phyloP scores from a whole-genome alignment of 53 echinoderm and acorn worm genomes.

The Temnopleurus reevesii region DNA sequence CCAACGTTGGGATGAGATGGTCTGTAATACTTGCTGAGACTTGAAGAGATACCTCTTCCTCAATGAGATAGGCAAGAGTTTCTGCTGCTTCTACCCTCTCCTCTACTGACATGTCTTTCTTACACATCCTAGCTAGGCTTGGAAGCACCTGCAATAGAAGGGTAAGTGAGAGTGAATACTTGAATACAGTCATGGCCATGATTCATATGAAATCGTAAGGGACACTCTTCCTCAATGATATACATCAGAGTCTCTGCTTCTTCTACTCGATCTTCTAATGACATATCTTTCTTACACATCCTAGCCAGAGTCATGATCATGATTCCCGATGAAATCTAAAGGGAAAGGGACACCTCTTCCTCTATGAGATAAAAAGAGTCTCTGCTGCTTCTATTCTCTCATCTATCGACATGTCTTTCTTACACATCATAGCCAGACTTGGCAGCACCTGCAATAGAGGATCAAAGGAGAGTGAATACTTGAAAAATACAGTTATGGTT shows the following conservation, averaged over 20 bases:
- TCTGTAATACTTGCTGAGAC: conserved; percentile 92
- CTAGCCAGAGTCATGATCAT: conserved; percentile 77
- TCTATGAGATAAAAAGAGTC: conserved; percentile 84
- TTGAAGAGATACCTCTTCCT: conserved; percentile 89
- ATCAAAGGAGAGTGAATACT: conserved; percentile 47
- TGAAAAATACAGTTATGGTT: conserved; percentile 75
- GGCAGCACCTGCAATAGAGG: conserved; percentile 71
- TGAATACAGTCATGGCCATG: background rate
- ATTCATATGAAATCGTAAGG: too few species aligned
- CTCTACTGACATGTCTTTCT: conserved; percentile 73
- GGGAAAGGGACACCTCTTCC: conserved; percentile 83
- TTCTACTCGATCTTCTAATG: conserved; percentile 81
- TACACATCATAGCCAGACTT: conserved; percentile 96
- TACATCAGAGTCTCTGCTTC: conserved; percentile 90
- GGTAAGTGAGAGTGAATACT: background rate
- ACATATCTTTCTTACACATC: conserved; percentile 90
- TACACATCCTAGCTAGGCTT: conserved; percentile 96
- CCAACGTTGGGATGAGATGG: conserved; percentile 91
- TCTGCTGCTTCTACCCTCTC: conserved; percentile 96
- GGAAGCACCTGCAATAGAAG: conserved; percentile 71
- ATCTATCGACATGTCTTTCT: conserved; percentile 73
- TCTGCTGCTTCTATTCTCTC: conserved; percentile 95
- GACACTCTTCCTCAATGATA: conserved; percentile 92
- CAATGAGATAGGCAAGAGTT: conserved; percentile 84
- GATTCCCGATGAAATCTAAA: too few species aligned